Percentiles rank a stretch among this genome's conserved stretches.
Conservation (phyloP, 1,140 invertebrate species). For the Micrasema longulum region DNA sequence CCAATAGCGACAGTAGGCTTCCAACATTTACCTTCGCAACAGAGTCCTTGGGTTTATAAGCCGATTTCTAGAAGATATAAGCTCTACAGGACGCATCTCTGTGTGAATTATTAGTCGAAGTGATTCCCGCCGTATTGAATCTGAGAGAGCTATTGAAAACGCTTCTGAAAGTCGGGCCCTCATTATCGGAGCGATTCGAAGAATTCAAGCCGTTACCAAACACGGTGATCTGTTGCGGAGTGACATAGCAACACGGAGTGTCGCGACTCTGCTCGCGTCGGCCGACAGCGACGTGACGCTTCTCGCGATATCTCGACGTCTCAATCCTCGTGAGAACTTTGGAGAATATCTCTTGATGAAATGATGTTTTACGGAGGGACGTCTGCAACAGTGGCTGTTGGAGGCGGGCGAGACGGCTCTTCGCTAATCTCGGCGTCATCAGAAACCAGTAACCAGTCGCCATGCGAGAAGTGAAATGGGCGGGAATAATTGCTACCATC, state of each 20-base stretch:
- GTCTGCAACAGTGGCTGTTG: background rate
- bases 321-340: slow-evolving; percentile 4
- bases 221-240: slow-evolving; percentile 4
- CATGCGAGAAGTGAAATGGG: slow-evolving; percentile 35
- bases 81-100: no score
- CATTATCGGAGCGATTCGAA: slow-evolving; percentile 20
- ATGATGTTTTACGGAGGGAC: background rate
- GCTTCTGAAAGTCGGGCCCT: slow-evolving; percentile 1
- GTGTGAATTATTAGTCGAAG: no score
- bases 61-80: slow-evolving; percentile 38
- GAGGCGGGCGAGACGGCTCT: slow-evolving; percentile 2
- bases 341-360: no score
- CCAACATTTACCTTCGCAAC: slow-evolving; percentile 43
- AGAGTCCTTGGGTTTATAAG: slow-evolving; percentile 49
- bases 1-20: slow-evolving; percentile 23
- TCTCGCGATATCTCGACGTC: background rate
- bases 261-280: background rate
- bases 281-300: background rate
- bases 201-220: slow-evolving; percentile 14
- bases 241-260: slow-evolving; percentile 16
- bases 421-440: slow-evolving; percentile 20
- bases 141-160: background rate
- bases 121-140: background rate
- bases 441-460: background rate
- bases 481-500: slow-evolving; percentile 27